Conservation (phyloP, 2,888 invertebrate species). For the Anthophora plumipes region DNA sequence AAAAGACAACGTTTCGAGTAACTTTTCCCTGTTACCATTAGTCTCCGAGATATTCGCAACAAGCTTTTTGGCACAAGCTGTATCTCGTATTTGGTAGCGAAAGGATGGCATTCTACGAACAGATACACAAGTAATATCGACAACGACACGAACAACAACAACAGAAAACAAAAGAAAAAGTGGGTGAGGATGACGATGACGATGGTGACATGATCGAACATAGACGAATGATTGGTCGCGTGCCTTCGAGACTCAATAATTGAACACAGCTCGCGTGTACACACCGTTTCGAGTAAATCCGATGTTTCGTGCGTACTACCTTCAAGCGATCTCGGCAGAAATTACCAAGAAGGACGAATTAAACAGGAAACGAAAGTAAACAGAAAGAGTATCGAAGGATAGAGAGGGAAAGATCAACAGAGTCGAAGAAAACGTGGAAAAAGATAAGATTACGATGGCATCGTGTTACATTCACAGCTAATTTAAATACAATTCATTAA, state of each 20-base stretch:
- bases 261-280: constrained; percentile 37
- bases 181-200: constrained; percentile 38
- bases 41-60: no score
- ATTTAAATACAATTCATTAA: no score
- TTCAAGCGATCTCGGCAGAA: background rate
- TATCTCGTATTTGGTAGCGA: no score
- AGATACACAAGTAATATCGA: background rate
- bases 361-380: background rate
- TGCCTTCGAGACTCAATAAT: constrained; percentile 70
- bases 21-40: no score
- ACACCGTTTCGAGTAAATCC: background rate
- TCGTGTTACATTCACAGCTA: no score
- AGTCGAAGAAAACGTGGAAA: no score
- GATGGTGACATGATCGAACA: constrained; percentile 27
- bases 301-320: constrained; percentile 10
- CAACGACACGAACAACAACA: constrained; percentile 31
- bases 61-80: no score
- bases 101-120: no score
- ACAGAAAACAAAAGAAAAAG: no score
- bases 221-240: constrained; percentile 61
- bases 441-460: no score
- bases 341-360: background rate
- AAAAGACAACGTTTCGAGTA: no score
- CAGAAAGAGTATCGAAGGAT: background rate
- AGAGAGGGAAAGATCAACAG: no score